Conservation (phyloP, 2,888 invertebrate species). For the Nasonia oneida region DNA sequence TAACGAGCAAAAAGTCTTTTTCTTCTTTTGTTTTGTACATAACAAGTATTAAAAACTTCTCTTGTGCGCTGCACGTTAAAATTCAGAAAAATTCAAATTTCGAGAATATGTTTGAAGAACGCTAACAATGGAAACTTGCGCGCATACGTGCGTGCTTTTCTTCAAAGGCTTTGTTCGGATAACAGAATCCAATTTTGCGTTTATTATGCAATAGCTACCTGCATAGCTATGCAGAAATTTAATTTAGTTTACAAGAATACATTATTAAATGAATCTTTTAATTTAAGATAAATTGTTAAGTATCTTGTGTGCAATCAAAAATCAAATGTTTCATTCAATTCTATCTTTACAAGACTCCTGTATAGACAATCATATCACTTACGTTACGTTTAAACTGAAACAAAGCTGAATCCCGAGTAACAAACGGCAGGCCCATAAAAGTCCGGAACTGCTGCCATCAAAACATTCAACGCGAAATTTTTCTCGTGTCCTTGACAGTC, state of each 20-base stretch:
- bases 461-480: constrained; percentile 20
- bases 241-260: not conserved
- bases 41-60: constrained; percentile 22
- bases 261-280: too few species aligned
- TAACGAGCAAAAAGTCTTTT: not conserved
- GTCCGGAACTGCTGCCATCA: constrained; percentile 21
- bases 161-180: not conserved
- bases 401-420: too few species aligned
- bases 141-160: not conserved
- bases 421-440: not conserved
- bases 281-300: too few species aligned
- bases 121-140: not conserved
- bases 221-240: not conserved
- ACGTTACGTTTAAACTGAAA: not conserved
- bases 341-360: not conserved
- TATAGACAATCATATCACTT: not conserved
- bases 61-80: not conserved
- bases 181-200: not conserved
- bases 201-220: not conserved
- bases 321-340: not conserved
- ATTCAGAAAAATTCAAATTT: not conserved
- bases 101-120: not conserved
- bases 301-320: too few species aligned
- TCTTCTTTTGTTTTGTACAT: constrained; percentile 10
- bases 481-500: constrained; percentile 43